Base-by-base conservation (phyloP, 1,140 invertebrate genomes). In the Galendromus occidentalis region DNA sequence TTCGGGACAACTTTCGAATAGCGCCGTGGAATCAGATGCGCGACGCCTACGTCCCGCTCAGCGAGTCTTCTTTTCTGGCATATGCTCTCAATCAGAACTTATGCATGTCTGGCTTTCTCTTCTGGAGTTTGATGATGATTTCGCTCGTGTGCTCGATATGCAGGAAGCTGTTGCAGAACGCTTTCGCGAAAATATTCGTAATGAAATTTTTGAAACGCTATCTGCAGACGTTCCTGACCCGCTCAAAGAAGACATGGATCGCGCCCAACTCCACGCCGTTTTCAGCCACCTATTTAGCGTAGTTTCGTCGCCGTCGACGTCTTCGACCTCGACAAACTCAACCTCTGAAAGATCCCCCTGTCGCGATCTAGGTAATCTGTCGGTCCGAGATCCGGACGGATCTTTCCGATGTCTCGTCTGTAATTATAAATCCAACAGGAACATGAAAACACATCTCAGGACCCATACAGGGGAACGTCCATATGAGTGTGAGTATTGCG, bases 241-340 rank as follows among this genome's bases (percentile, higher is more conserved):
- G 14, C 51, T 59, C 51, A 59, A 59, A 25, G 51, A 59, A 17
- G 51, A 59, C 20, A 59, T 59, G 14, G 51, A 59, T 25, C 51
- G 51, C 17, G 51, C 51, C 5, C 51, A 59, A 59, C 51, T 59
- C 33, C 51, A 59, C 51, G 51, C 51, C 14, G 51, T 59, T 33
- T 59, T 59, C 51, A 59, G 51, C 51, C 51, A 59, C 9, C 51
- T 59, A 59, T 59, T 59, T 33, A 59, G 20, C 25, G 33, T 59
- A 20, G 51, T 59, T 25, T 33, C 51, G 12, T 59, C 51, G 1
- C 33, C 51, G 12, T 33, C 25, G 9, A 25, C 25, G 51, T 25
- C 51, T 25, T 47, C 4, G 18, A 9, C 25, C 22, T 22, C 51
- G 25, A 17, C 33, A 5, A 59, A 22, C 22, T 59, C 51, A 4